Evolutionary conservation across 2,888 invertebrate genomes (phyloP).

Genomic region (Drosophila nr. perissopoda): DNA sequence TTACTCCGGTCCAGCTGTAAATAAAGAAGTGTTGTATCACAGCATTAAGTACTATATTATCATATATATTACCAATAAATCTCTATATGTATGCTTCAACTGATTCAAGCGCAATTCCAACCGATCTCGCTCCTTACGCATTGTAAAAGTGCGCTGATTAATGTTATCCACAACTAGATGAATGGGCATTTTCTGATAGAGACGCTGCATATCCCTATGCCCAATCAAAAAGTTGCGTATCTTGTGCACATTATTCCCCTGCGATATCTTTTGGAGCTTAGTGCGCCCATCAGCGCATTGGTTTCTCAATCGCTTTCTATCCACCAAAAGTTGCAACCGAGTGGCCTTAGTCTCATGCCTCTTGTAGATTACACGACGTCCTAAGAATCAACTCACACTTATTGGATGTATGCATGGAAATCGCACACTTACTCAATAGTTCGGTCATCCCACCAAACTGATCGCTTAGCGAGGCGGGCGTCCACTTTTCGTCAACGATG

Average conservation of each 20-base stretch:
- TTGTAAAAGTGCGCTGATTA: constrained; percentile 82
- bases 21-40: neutral
- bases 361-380: constrained; percentile 71
- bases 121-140: constrained; percentile 83
- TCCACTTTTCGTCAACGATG: constrained; percentile 82
- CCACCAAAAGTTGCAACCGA: constrained; percentile 53
- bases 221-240: constrained; percentile 81
- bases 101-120: constrained; percentile 67
- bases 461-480: constrained; percentile 71
- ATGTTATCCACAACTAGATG: constrained; percentile 82
- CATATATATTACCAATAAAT: constrained; percentile 62
- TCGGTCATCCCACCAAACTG: constrained; percentile 79
- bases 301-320: constrained; percentile 66
- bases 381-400: constrained; percentile 43
- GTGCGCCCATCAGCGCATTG: constrained; percentile 80
- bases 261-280: constrained; percentile 75
- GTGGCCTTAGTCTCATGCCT: constrained; percentile 69
- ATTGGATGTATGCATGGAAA: neutral
- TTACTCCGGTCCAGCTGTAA: constrained; percentile 68
- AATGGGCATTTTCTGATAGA: constrained; percentile 82
- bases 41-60: too few species aligned
- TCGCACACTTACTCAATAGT: constrained; percentile 72
- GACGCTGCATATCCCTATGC: constrained; percentile 81
- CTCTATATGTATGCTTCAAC: constrained; percentile 67
- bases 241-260: constrained; percentile 70